phyloP scores from a whole-genome alignment of 2,888 invertebrate species.

The Dynastes tityus region DNA sequence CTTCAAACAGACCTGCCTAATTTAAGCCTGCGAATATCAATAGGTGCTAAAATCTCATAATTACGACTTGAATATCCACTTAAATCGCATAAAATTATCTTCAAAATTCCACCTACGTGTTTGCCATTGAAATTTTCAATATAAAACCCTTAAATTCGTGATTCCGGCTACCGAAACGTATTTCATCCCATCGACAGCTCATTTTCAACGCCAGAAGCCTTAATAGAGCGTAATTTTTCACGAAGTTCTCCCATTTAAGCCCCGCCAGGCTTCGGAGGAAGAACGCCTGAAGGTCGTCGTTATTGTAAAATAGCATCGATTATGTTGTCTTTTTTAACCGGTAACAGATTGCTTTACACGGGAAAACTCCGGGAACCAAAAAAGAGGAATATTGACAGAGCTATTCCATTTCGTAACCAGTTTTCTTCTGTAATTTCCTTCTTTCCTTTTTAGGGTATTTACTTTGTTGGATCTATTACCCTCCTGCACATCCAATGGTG shows the following conservation, averaged over 20 bases:
- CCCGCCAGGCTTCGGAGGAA: not conserved
- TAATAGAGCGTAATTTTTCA: slow-evolving; percentile 42
- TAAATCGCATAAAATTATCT: slow-evolving; percentile 1
- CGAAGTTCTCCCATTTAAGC: not conserved
- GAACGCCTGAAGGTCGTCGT: slow-evolving; percentile 4
- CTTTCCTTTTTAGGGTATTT: no score
- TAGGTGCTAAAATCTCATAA: no score
- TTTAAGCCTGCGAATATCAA: no score
- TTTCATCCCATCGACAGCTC: not conserved
- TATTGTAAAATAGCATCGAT: slow-evolving; percentile 17
- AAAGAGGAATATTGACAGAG: no score
- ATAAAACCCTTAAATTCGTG: not conserved
- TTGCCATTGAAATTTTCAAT: slow-evolving; percentile 15
- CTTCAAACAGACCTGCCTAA: no score
- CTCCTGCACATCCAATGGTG: no score
- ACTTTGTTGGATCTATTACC: no score
- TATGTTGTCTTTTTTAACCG: slow-evolving; percentile 12
- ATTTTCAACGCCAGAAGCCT: not conserved
- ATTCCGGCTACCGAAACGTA: not conserved
- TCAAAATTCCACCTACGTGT: not conserved
- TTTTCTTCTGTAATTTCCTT: no score
- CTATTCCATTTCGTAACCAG: no score
- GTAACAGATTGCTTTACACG: not conserved
- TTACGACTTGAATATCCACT: not conserved
- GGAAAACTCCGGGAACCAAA: no score